Conservation (phyloP, 2,888 invertebrate species). For the Eilema griseolum region DNA sequence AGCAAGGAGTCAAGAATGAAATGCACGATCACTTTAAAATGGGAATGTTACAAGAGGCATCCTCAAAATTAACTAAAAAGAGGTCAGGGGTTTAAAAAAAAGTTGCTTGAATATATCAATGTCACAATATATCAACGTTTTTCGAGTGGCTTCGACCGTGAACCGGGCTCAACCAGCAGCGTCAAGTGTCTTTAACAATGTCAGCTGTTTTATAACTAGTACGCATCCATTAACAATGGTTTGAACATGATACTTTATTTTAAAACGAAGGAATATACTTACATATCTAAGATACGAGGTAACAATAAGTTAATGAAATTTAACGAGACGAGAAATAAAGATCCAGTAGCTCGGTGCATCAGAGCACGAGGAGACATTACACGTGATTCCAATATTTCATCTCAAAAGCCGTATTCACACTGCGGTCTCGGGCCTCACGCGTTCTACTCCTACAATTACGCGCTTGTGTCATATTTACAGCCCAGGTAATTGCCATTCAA, state of each 20-base stretch:
- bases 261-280: conserved; percentile 25
- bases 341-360: conserved; percentile 39
- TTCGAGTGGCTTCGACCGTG: conserved; percentile 48
- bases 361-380: conserved; percentile 58
- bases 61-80: conserved; percentile 25
- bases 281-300: conserved; percentile 18
- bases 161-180: conserved; percentile 32
- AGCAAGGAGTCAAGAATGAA: background rate
- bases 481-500: conserved; percentile 88
- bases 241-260: conserved; percentile 41
- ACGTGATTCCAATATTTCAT: conserved; percentile 81
- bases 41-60: background rate
- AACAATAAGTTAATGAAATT: conserved; percentile 39
- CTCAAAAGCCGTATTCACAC: conserved; percentile 74
- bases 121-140: conserved; percentile 57
- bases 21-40: background rate
- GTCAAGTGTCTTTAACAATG: conserved; percentile 46
- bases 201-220: conserved; percentile 34
- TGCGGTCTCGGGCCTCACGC: conserved; percentile 79
- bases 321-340: conserved; percentile 39
- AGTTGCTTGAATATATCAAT: conserved; percentile 48
- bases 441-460: conserved; percentile 85
- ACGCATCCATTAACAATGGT: conserved; percentile 34
- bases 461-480: conserved; percentile 88
- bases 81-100: conserved; percentile 47